phyloP scores from a whole-genome alignment of 2,888 invertebrate genomes.

The Formica aserva region DNA sequence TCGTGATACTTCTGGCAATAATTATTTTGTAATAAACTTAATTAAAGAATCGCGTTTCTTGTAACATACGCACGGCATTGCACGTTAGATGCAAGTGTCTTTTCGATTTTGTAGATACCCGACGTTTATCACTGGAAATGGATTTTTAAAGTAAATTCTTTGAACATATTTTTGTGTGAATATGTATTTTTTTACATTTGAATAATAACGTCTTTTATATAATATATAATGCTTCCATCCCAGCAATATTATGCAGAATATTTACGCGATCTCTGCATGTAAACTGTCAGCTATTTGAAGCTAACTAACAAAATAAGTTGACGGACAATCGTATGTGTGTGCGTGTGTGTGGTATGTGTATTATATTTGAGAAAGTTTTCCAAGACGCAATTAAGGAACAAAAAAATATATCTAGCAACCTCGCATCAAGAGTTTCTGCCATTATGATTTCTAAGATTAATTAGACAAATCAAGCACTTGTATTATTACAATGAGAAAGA shows the following conservation, averaged over 20 bases:
- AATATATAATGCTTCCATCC: conserved; percentile 1
- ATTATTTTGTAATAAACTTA: not conserved
- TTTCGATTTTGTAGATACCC: not conserved
- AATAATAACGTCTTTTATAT: conserved; percentile 35
- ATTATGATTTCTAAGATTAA: not conserved
- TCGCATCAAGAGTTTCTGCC: not conserved
- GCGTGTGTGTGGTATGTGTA: not conserved
- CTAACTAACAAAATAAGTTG: not conserved
- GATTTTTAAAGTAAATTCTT: conserved; percentile 46
- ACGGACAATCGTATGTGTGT: not conserved
- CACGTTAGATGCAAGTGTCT: not conserved
- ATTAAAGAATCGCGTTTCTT: not conserved
- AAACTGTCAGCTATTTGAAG: not conserved
- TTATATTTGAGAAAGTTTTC: not conserved
- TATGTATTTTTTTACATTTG: conserved; percentile 32
- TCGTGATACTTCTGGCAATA: not conserved
- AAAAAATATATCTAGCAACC: not conserved
- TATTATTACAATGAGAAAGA: not conserved
- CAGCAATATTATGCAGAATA: not conserved
- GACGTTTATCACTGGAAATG: conserved; percentile 24
- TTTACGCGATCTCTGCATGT: not conserved
- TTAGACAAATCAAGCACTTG: not conserved
- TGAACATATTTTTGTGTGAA: conserved; percentile 26
- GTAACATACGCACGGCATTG: not conserved
- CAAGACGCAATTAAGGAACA: not conserved